Base-by-base conservation (phyloP, 2,113 vertebrate species). In the Mugil cephalus region DNA sequence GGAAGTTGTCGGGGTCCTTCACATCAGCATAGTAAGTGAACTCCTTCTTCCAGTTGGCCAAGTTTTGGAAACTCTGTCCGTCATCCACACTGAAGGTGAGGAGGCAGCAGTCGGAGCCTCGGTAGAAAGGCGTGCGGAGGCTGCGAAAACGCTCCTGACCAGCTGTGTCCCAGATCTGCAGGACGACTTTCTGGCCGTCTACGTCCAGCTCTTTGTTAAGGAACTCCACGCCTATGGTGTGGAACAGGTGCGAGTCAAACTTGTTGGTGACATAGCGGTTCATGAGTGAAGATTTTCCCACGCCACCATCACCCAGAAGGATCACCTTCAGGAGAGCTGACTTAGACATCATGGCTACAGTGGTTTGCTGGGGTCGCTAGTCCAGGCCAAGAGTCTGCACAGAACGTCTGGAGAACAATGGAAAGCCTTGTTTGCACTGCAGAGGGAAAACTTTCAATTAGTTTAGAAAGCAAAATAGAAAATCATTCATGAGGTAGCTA, bases 131-230 rank as follows among this genome's bases (percentile, higher is more conserved):
- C 7, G 97, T 98, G 89, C 97, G 92, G 80, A 98, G 95, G 94
- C 97, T 99, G 80, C 97, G 93, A 81, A 99, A 99, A 1, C 97
- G 94, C 90, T 98, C 98, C 91, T 99, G 98, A 14, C 97, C 97
- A 0, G 98, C 97, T 0, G 98, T 99, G 94, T 99, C 97, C 97
- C 97, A 99, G 76, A 99, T 99, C 93, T 99, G 97, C 93, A 99
- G 95, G 2, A 96, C 98, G 56, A 98, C 95, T 17, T 88, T 90
- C n/a, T 94, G 96, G 83, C 96, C 97, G 74, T 99, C 97, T 4
- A 99, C 96, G 88, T 98, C 96, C 91, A 99, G 85, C 85, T 99
- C 97, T 87, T 97, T 97, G 89, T 98, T 99, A 87, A 98, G 91
- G 91, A 99, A 99, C 79, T 99, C 96, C 77, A 99, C 97, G 4